Evolutionary conservation across 2,113 vertebrate genomes (phyloP).

Genomic region (Cebidichthys violaceus): DNA sequence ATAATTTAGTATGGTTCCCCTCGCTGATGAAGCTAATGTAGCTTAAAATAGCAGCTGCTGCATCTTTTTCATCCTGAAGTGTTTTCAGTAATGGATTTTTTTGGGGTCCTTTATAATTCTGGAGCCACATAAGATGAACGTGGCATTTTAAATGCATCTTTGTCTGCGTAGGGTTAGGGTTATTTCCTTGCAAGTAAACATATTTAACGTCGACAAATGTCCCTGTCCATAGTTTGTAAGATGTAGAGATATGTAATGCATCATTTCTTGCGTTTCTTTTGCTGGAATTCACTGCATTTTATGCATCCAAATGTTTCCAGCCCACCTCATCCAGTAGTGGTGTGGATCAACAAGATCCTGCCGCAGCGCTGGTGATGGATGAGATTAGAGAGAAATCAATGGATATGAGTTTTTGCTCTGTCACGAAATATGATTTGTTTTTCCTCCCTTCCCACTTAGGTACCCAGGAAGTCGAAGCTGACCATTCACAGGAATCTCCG

Average conservation of each 20-base stretch:
- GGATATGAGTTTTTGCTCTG: conserved; percentile 26
- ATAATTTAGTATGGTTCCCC: conserved; percentile 2
- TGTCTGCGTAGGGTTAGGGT: neutral
- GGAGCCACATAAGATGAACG: conserved; percentile 4
- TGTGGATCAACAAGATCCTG: conserved; percentile 25
- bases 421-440: conserved; percentile 17
- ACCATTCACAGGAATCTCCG: conserved; percentile 94
- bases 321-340: neutral
- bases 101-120: neutral
- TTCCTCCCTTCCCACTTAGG: conserved; percentile 78
- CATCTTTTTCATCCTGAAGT: neutral
- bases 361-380: conserved; percentile 20
- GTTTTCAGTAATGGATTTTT: neutral
- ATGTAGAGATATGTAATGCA: neutral
- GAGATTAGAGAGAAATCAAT: conserved; percentile 28
- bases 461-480: conserved; percentile 97
- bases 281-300: neutral
- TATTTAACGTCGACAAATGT: conserved; percentile 5
- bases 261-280: neutral
- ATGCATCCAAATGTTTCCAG: conserved; percentile 7
- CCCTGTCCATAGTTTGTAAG: neutral
- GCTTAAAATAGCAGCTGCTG: neutral
- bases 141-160: conserved; percentile 11
- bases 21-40: conserved; percentile 20
- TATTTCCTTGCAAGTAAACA: conserved; percentile 5